phyloP scores from a whole-genome alignment of 2,113 vertebrate species.

The Mustela lutreola region DNA sequence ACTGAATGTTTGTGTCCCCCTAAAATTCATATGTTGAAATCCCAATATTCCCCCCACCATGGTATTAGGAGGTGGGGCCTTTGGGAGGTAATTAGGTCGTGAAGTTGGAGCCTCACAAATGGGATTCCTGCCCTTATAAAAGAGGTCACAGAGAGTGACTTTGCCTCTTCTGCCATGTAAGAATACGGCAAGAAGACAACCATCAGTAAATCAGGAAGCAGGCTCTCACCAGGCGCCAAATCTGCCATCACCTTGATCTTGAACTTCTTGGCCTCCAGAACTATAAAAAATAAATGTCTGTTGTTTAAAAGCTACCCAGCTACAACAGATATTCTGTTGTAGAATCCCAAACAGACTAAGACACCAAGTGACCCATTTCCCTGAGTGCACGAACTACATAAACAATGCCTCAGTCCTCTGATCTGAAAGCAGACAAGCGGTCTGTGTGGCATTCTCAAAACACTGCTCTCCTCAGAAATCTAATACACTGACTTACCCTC shows the following conservation, averaged over 20 bases:
- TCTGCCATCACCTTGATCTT: not conserved
- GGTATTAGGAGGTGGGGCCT: not conserved
- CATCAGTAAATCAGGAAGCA: not conserved
- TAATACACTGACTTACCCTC: slow-evolving; percentile 78
- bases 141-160: not conserved
- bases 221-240: not conserved
- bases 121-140: not conserved
- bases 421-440: not conserved
- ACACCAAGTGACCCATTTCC: not conserved
- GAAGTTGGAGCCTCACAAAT: not conserved
- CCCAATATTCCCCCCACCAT: not conserved
- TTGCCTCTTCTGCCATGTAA: not conserved
- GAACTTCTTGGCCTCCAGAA: not conserved
- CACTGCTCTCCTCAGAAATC: slow-evolving; percentile 76
- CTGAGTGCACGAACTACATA: not conserved
- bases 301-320: not conserved
- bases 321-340: not conserved
- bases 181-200: not conserved
- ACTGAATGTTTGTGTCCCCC: not conserved
- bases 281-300: not conserved
- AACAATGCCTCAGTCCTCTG: not conserved
- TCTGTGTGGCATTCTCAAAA: slow-evolving; percentile 29
- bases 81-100: not conserved
- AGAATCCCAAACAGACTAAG: not conserved
- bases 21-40: not conserved